Evolutionary conservation across 2,888 invertebrate species (phyloP), one percentile per base, ranked within the genome.

Genomic region (Pollenia labialis): DNA sequence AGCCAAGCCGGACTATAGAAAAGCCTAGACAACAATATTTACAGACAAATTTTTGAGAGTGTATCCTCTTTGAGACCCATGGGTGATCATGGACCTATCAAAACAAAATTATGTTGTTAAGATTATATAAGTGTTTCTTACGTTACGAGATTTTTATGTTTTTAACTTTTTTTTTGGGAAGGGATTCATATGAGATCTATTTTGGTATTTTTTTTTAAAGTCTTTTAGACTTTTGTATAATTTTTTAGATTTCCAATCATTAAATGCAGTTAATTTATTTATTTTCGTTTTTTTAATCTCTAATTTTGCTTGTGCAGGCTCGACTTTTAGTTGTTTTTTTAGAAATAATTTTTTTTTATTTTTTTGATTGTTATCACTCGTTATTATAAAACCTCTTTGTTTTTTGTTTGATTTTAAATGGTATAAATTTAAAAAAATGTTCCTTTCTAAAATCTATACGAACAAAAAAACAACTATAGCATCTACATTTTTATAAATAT

Each of bases 371-470:
- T 52, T 48, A 3, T 32, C 52, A 18, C 23, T 68, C 7, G 1
- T 52, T 18, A 23, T 2, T 71, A 16, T 69, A 23, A 58, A 60
- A 58, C 10, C 42, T 44, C 42, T 50, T 50, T 62, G 2, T 52
- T 14, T 60, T 18, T 14, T 42, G 58, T 58, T 58, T 58, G 50
- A 40, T 71, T 80, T 18, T 74, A 42, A 32, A 48, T 56, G 48
- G 40, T 40, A 60, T 40, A 42, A 52, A 62, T 69, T 71, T 71
- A 82, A 82, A 76, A 69, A 58, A 72, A 23, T 44, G 32, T 60
- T 23, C 85, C 85, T 85, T 85, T 85, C 85, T 81, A 85, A 85
- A 81, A 81, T 32, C 32, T 54, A 50, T 58, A 79, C 18, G 42
- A n/a, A 54, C 48, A 58, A 76, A 42, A 18, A 18, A 52, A 52